These are phyloP conservation scores for Melanotaenia trifasciata DNA, from an alignment of 2,797 vertebrate species.

Conservation along the genomic window DNA sequence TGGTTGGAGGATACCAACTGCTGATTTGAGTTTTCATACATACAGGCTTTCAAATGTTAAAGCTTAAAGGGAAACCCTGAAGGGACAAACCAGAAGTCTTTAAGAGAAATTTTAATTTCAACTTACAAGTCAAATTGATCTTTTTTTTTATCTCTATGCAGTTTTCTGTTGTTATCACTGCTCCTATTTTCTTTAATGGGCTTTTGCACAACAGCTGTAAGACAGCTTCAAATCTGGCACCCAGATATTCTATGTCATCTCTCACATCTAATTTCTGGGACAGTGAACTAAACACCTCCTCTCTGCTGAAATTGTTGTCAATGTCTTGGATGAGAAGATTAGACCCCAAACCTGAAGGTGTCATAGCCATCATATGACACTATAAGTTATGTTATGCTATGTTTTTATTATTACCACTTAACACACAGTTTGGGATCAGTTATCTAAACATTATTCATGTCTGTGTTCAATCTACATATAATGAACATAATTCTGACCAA, in stretches of 20 bases:
- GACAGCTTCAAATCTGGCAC: constrained; percentile 59
- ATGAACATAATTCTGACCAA: constrained; percentile 26
- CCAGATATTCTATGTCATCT: constrained; percentile 67
- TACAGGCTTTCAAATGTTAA: constrained; percentile 25
- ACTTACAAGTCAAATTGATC: constrained; percentile 56
- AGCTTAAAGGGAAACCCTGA: constrained; percentile 30
- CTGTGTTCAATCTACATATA: constrained; percentile 16
- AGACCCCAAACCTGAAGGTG: constrained; percentile 41
- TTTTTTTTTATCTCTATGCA: constrained; percentile 56
- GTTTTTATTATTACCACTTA: constrained; percentile 8
- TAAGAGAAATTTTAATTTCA: constrained; percentile 53
- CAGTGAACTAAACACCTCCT: constrained; percentile 39
- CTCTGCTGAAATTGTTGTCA: constrained; percentile 39
- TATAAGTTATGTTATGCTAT: constrained; percentile 18
- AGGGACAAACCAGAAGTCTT: constrained; percentile 42
- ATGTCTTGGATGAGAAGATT: constrained; percentile 52
- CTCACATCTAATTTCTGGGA: constrained; percentile 60
- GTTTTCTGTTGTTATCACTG: constrained; percentile 65
- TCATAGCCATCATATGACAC: constrained; percentile 20
- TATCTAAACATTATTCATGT: constrained; percentile 22
- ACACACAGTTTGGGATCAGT: constrained; percentile 21
- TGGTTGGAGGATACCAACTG: constrained; percentile 26
- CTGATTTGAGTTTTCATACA: constrained; percentile 13
- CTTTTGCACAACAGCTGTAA: constrained; percentile 57
- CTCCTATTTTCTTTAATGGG: constrained; percentile 63